Percentiles rank a stretch among this genome's conserved stretches.
These are phyloP conservation scores for Chydorus sphaericus DNA, from an alignment of 2,888 invertebrate species.

Conservation along the genomic window DNA sequence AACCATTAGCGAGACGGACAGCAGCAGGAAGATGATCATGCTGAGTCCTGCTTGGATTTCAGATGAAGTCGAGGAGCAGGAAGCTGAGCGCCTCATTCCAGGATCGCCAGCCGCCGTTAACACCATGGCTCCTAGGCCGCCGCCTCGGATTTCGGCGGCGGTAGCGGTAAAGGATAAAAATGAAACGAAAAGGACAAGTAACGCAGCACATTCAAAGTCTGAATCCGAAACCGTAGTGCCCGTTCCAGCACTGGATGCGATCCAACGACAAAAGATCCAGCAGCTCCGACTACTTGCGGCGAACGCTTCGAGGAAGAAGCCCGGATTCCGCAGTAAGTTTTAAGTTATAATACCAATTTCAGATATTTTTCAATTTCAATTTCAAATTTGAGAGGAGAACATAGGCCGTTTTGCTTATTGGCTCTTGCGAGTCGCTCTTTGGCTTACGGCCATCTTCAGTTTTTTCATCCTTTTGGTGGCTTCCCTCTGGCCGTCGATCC, in stretches of 20 bases:
- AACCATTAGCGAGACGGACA: not conserved
- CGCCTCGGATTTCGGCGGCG: no score
- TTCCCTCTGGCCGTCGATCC: constrained; percentile 2
- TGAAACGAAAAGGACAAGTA: no score
- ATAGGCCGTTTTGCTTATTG: not conserved
- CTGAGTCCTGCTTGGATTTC: no score
- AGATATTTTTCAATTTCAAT: not conserved
- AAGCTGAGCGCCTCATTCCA: no score
- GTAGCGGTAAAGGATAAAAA: no score
- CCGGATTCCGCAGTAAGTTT: not conserved
- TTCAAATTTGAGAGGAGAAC: not conserved
- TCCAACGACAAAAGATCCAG: constrained; percentile 1
- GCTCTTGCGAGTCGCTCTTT: not conserved
- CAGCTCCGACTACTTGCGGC: not conserved
- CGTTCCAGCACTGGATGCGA: not conserved
- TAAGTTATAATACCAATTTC: not conserved
- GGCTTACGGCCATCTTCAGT: not conserved
- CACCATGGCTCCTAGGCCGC: no score
- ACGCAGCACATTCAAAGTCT: no score
- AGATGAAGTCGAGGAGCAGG: no score
- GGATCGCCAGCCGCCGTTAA: no score
- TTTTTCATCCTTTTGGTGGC: not conserved
- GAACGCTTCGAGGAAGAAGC: not conserved
- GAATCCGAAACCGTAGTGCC: not conserved
- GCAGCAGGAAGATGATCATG: not conserved